These are phyloP conservation scores for Choristoneura rosaceana DNA, from an alignment of 2,888 invertebrate species.

Conservation along the genomic window DNA sequence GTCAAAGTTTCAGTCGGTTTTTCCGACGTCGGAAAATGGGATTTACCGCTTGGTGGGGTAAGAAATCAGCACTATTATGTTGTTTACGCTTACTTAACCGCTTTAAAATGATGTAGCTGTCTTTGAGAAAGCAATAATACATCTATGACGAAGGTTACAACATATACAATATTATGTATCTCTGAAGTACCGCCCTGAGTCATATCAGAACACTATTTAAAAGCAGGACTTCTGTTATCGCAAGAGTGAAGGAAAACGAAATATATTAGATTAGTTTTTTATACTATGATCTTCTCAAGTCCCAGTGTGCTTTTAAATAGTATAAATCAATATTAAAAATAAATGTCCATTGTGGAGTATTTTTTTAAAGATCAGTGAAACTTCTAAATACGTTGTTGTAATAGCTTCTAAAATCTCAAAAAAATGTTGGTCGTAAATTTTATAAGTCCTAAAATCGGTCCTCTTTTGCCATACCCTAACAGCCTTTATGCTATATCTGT, in stretches of 20 bases:
- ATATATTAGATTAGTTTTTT: background rate
- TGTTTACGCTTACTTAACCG: constrained; percentile 1
- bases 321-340: too few relatives aligned
- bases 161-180: constrained; percentile 32
- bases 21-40: constrained; percentile 89
- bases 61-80: constrained; percentile 45
- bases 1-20: constrained; percentile 72
- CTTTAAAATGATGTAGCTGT: background rate
- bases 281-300: too few relatives aligned
- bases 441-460: too few relatives aligned
- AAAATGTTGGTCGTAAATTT: too few relatives aligned
- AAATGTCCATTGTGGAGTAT: too few relatives aligned
- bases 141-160: constrained; percentile 20
- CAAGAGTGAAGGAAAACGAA: background rate
- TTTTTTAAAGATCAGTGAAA: too few relatives aligned
- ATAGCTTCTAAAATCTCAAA: too few relatives aligned
- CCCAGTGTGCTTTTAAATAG: too few relatives aligned
- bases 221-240: background rate
- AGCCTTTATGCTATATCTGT: too few relatives aligned
- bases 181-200: constrained; percentile 26
- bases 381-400: too few relatives aligned
- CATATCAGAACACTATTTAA: constrained; percentile 11
- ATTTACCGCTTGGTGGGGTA: constrained; percentile 86
- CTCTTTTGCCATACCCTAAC: too few relatives aligned
- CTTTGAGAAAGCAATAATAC: background rate